A percentile compares a stretch with the other conserved stretches of the same genome.
Conservation (phyloP, 2,113 vertebrate genomes). For the Cebus imitator region DNA sequence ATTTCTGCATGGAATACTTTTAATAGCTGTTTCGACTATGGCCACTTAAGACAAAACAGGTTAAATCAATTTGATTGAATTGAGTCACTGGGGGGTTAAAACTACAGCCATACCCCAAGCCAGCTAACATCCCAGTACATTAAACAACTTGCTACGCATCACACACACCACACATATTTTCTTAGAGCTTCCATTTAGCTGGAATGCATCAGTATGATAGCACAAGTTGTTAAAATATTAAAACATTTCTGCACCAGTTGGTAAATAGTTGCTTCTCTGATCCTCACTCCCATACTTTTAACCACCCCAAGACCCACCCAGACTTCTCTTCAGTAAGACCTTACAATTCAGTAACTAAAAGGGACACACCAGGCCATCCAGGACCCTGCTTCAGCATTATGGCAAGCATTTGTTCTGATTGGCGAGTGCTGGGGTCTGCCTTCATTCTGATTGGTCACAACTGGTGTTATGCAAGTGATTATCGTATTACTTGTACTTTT, state of each 20-base stretch:
- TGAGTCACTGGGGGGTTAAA: not conserved
- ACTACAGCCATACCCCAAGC: not conserved
- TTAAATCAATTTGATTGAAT: conserved; percentile 8
- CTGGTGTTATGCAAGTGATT: not conserved
- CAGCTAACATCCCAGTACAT: not conserved
- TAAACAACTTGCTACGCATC: not conserved
- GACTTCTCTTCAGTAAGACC: not conserved
- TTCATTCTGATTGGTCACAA: not conserved
- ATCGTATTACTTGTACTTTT: not conserved
- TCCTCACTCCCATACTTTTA: not conserved
- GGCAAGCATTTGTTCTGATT: not conserved
- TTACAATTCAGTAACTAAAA: not conserved
- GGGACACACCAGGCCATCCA: not conserved
- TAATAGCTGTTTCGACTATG: conserved; percentile 27
- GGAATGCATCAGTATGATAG: not conserved
- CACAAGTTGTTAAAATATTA: conserved; percentile 41
- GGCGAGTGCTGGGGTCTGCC: not conserved
- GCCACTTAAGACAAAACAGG: not conserved
- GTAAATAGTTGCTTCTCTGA: not conserved
- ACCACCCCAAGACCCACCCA: not conserved
- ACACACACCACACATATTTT: not conserved
- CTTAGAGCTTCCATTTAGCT: not conserved
- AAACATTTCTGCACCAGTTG: not conserved
- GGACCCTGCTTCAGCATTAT: not conserved
- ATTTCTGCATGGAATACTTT: not conserved